Percentiles rank a stretch among this genome's conserved stretches.
Evolutionary conservation across 2,888 invertebrate species (phyloP).

Genomic region (Drymonia ruficornis): DNA sequence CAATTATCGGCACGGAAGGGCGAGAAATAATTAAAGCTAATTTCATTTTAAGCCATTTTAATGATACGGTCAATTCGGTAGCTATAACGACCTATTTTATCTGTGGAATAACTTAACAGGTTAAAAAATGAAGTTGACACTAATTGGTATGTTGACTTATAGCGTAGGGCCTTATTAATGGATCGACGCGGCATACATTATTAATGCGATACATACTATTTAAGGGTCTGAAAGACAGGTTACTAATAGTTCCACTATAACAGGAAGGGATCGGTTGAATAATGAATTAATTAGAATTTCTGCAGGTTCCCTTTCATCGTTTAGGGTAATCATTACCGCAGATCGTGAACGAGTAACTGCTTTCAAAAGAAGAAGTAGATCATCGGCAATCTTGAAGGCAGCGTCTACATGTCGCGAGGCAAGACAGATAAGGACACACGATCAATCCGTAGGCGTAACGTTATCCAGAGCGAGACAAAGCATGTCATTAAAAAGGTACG

Average conservation of each 20-base stretch:
- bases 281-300: background rate
- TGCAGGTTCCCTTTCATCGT: background rate
- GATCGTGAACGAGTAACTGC: background rate
- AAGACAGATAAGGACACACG: too few relatives aligned
- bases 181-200: slow-evolving; percentile 5
- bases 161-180: slow-evolving; percentile 2
- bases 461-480: too few relatives aligned
- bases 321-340: background rate
- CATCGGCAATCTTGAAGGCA: too few relatives aligned
- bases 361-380: too few relatives aligned
- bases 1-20: slow-evolving; percentile 12
- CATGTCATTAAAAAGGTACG: too few relatives aligned
- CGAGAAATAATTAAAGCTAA: slow-evolving; percentile 37
- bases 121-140: slow-evolving; percentile 32
- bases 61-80: slow-evolving; percentile 27
- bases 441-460: too few relatives aligned
- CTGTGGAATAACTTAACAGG: slow-evolving; percentile 28
- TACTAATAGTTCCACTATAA: slow-evolving; percentile 1
- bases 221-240: slow-evolving; percentile 2
- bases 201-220: slow-evolving; percentile 6
- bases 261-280: background rate
- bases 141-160: slow-evolving; percentile 45
- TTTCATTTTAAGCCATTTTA: slow-evolving; percentile 25
- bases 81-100: slow-evolving; percentile 27
- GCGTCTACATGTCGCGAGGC: too few relatives aligned